Conservation (phyloP, 2,113 vertebrate species). For the Columbina picui region DNA sequence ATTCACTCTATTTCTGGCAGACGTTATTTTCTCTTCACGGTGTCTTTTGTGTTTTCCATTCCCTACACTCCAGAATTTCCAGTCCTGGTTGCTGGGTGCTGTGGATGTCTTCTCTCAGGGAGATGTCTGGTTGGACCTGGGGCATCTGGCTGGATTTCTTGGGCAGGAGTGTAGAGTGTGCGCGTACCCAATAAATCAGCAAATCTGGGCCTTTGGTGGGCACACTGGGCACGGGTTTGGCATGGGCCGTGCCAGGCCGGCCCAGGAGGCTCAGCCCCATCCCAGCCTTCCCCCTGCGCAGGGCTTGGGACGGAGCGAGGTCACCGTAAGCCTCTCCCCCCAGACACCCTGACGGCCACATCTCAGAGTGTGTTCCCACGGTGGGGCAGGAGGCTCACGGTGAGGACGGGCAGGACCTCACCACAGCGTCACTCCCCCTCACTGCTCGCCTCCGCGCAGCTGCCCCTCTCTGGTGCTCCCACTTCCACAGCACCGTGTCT, state of each 20-base stretch:
- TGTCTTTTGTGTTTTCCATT: neutral
- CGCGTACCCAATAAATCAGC: neutral
- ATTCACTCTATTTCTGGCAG: neutral
- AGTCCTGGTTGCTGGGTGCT: neutral
- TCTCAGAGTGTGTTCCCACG: neutral
- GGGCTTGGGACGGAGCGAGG: neutral
- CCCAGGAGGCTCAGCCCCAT: neutral
- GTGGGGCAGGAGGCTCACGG: fast-evolving
- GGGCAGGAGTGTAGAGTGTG: neutral
- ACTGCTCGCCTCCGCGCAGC: neutral
- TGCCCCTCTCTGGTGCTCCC: fast-evolving
- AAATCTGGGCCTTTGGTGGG: neutral
- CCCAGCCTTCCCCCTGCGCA: neutral
- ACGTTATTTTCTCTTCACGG: neutral
- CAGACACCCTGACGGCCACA: neutral
- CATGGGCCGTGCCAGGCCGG: fast-evolving
- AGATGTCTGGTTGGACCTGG: neutral
- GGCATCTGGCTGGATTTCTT: neutral
- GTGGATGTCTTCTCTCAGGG: neutral
- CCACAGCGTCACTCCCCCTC: neutral
- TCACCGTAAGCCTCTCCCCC: neutral
- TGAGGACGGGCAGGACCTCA: neutral
- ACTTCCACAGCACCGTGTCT: neutral
- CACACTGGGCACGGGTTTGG: fast-evolving
- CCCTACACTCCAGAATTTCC: neutral